Base-by-base conservation (phyloP, 2,888 invertebrate genomes). In the Drosophila differens region DNA sequence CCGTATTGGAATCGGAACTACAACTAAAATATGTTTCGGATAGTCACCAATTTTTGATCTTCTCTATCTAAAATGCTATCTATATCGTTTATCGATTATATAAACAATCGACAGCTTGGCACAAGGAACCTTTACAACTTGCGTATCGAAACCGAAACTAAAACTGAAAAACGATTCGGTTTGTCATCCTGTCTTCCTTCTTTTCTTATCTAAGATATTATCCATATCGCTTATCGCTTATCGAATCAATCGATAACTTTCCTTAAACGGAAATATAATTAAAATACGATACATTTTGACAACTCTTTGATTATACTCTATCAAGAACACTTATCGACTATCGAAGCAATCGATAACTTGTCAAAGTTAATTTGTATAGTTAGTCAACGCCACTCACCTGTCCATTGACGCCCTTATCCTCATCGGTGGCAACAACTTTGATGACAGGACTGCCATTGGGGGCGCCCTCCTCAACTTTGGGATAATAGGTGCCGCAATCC, bases 351-450 rank as follows among this genome's bases (percentile, higher is more conserved):
- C 39, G 39, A 37, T 19, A 19, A 12, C 47, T 16, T 10, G 10
- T 10, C 10, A n/a, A 41, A n/a, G 4, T 10, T 2, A n/a, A n/a
- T 47, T 33, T 9, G 0, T 7, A 1, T 32, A 9, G 47, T 9
- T 12, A 4, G 16, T 12, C 7, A 14, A 37, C 22, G 2, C 1
- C 3, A 59, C 88, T 85, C 71, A 93, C 93, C 95, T 98, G 98
- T 44, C 98, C 98, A 92, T 98, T 98, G 7, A 98, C 98, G 53
- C 99, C 99, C 94, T 99, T 98, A 92, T 99, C 99, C 94, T 98
- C 97, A 91, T 99, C 99, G 2, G 97, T 97, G 0, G 99, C 99
- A 91, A 97, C 97, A 12, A 97, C 98, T 94, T 98, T 98, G 80
- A 98, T 97, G 16, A 98, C 98, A 0, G 97, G 97, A 89, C 98